Base-by-base conservation (phyloP, 2,797 vertebrate genomes). In the Buphagus erythrorhynchus region DNA sequence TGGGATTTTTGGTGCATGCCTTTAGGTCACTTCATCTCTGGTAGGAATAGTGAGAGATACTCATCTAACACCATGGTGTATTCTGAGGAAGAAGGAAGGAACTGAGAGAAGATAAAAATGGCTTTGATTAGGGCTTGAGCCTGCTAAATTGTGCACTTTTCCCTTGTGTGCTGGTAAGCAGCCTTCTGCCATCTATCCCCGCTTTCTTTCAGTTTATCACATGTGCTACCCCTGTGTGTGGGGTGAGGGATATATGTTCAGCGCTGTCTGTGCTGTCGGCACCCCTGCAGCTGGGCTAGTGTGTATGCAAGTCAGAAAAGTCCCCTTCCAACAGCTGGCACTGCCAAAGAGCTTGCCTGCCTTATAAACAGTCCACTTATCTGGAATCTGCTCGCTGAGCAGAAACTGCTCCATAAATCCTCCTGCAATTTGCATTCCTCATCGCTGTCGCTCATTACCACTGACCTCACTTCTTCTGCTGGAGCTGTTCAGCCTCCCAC, bases 291-390 rank as follows among this genome's bases (percentile, higher is more conserved):
- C 91, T 36, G 10, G 29, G 63, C 72, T 81, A 28, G 4, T 46
- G 90, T 90, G 91, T 94, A 94, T 82, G 94, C 84, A 29, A 42
- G 87, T 63, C 86, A 76, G 63, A 96, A 71, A 94, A 87, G 86
- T 63, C 77, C 88, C 93, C 55, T 33, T 75, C 79, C 94, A 97
- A 94, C 97, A 98, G 96, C 97, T 98, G 98, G 97, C 96, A 93
- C 85, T 95, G 95, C 95, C 63, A n/a, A 97, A 96, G 93, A 97
- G 85, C 95, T 97, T 69, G 88, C 93, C 91, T 97, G 97, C 96
- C 97, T 98, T 98, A 97, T 98, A 98, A 98, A 97, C 98, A 97
- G 95, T 93, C 96, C 88, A 95, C 97, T 98, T 98, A 96, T 93
- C 96, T 88, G 95, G 96, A 98, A 98, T 98, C 95, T 97, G 97